Evolutionary conservation across 2,888 invertebrate genomes (phyloP).

Genomic region (Hyposoter dolosus): DNA sequence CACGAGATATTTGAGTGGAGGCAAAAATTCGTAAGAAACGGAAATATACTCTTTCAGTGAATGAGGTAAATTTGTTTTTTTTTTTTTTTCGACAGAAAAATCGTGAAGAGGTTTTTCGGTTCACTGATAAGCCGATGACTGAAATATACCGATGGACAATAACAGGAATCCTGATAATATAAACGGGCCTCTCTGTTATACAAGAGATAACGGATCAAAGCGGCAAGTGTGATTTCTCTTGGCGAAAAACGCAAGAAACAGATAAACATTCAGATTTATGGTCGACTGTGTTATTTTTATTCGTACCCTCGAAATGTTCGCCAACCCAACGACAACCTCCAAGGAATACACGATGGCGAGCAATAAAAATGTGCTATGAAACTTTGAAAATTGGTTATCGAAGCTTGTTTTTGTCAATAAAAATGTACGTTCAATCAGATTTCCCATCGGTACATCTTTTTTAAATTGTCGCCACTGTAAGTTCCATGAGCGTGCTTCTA

Average conservation of each 20-base stretch:
- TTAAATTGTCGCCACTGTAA: not conserved
- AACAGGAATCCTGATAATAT: conserved; percentile 9
- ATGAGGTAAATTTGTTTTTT: not conserved
- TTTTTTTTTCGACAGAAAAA: not conserved
- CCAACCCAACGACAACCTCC: not conserved
- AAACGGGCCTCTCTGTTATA: conserved; percentile 12
- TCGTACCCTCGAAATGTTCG: not conserved
- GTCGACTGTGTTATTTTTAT: conserved; percentile 1
- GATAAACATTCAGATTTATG: conserved; percentile 4
- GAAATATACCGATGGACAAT: conserved; percentile 5
- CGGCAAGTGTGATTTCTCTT: not conserved
- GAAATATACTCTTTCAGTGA: not conserved
- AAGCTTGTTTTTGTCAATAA: conserved; percentile 11
- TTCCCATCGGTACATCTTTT: not conserved
- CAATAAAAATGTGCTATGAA: not conserved
- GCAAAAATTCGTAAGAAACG: not conserved
- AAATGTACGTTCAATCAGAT: conserved; percentile 20
- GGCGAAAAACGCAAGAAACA: not conserved
- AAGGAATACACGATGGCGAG: conserved; percentile 11
- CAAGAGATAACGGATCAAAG: conserved; percentile 2
- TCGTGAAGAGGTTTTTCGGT: not conserved
- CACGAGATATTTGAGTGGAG: not conserved
- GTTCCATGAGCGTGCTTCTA: not conserved
- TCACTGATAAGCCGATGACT: not conserved
- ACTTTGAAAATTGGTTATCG: conserved; percentile 20